Evolutionary conservation across 1,140 invertebrate species (phyloP).

Genomic region (Adelges cooleyi): DNA sequence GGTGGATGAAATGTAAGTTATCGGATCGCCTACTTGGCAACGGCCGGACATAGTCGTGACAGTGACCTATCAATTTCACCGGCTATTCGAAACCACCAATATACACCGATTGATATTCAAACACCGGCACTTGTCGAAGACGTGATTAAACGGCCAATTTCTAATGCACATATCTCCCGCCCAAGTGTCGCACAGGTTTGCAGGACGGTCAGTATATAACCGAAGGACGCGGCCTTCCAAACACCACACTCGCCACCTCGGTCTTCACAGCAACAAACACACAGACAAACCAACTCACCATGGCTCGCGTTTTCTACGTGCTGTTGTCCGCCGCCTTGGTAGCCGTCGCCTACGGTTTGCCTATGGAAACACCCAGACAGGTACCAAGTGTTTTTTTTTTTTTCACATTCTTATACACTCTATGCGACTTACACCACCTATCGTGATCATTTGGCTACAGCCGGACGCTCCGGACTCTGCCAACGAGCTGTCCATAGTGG

Average conservation of each 20-base stretch:
- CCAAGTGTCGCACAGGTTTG: background rate
- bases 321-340: background rate
- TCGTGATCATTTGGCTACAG: constrained; percentile 58
- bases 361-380: background rate
- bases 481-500: constrained; percentile 48
- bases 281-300: background rate
- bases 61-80: constrained; percentile 13
- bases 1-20: no score
- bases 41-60: background rate
- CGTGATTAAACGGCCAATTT: constrained; percentile 3
- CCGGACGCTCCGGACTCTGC: constrained; percentile 37
- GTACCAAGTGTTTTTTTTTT: background rate
- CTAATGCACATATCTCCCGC: background rate
- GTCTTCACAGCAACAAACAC: background rate
- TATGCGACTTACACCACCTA: constrained; percentile 30
- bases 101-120: constrained; percentile 1
- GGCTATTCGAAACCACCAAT: background rate
- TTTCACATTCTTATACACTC: background rate
- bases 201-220: background rate
- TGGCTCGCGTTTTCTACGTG: constrained; percentile 8
- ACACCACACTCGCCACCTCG: background rate
- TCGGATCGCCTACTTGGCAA: no score
- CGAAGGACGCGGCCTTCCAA: background rate
- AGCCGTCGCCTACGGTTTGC: background rate
- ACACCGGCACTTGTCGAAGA: background rate